Conservation (phyloP, 2,113 vertebrate genomes). For the Oenanthe melanoleuca region DNA sequence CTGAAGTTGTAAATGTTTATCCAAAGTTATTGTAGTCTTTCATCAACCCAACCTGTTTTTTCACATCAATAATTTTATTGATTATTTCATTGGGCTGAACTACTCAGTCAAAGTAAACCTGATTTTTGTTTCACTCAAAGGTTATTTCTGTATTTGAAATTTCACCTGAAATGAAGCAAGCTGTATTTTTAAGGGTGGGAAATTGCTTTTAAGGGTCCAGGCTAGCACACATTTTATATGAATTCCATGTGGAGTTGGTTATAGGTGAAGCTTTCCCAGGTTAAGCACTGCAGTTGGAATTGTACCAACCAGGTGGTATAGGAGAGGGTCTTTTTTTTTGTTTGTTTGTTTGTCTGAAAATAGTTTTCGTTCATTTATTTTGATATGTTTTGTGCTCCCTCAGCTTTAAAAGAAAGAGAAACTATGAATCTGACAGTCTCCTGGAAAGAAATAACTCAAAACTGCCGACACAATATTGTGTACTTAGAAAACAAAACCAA, state of each 20-base stretch:
- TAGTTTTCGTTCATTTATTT: not conserved
- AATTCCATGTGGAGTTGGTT: not conserved
- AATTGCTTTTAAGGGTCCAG: not conserved
- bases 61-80: not conserved
- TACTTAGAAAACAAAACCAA: not conserved
- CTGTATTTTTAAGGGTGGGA: not conserved
- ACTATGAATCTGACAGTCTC: not conserved
- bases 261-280: not conserved
- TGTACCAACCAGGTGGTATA: not conserved
- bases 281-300: not conserved
- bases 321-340: not conserved
- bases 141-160: not conserved
- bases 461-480: rapidly evolving
- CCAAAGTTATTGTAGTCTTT: not conserved
- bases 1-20: not conserved
- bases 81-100: not conserved
- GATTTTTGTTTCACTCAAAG: not conserved
- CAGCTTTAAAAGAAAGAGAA: not conserved
- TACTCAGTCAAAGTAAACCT: not conserved
- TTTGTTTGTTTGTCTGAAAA: not conserved
- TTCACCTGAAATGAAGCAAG: not conserved
- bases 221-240: rapidly evolving
- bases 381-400: not conserved
- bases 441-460: not conserved
- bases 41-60: not conserved